Conservation (phyloP, 2,797 vertebrate species). For the Acanthornis magna region DNA sequence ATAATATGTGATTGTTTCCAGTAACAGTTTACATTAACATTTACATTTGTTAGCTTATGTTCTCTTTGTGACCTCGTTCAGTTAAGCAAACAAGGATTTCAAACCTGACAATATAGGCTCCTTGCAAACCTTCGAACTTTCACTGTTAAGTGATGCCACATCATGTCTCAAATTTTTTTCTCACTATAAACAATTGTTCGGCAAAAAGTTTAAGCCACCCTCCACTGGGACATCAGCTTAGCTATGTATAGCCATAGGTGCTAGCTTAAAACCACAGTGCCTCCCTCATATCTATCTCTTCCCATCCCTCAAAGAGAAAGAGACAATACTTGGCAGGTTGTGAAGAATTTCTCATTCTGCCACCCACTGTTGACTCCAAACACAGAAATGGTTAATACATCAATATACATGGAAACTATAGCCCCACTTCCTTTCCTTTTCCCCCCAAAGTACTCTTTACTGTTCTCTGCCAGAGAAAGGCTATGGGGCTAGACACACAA, state of each 20-base stretch:
- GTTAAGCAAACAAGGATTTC: background rate
- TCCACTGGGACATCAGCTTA: background rate
- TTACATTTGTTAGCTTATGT: slow-evolving; percentile 25
- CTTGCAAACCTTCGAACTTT: background rate
- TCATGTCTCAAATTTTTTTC: background rate
- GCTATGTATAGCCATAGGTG: background rate
- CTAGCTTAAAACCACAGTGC: background rate
- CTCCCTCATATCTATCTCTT: background rate
- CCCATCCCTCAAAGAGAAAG: background rate
- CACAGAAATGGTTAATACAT: background rate
- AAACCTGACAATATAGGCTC: background rate
- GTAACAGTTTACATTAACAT: slow-evolving; percentile 35
- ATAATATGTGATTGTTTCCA: slow-evolving; percentile 16
- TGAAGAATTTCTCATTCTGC: background rate
- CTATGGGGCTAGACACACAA: background rate
- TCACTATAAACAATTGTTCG: background rate
- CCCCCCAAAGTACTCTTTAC: background rate
- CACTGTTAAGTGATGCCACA: background rate
- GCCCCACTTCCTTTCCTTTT: background rate
- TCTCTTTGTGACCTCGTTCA: slow-evolving; percentile 16
- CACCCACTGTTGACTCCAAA: background rate
- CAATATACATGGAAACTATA: background rate
- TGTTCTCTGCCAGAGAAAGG: background rate
- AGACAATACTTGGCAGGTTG: background rate
- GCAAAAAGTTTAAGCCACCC: background rate